A percentile compares a stretch with the other conserved stretches of the same genome.
Conservation (phyloP, 2,888 invertebrate species). For the Thysanoteuthis rhombus region DNA sequence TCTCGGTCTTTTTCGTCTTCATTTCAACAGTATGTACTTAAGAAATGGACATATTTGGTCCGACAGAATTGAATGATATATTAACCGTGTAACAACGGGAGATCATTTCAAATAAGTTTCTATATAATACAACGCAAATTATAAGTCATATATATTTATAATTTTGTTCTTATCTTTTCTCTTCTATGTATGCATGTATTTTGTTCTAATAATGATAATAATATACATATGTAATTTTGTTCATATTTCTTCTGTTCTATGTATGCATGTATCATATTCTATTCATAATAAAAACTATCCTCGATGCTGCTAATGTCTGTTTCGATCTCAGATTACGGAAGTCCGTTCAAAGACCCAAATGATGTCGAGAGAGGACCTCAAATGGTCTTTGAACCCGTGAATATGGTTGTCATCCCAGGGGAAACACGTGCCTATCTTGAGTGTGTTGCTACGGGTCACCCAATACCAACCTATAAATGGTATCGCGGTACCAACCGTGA, state of each 20-base stretch:
- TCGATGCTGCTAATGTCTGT: background rate
- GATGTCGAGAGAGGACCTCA: slow-evolving; percentile 87
- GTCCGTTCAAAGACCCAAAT: slow-evolving; percentile 75
- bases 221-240: background rate
- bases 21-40: too few relatives aligned
- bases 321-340: slow-evolving; percentile 49
- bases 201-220: too few relatives aligned
- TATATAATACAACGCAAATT: too few relatives aligned
- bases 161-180: too few relatives aligned
- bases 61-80: too few relatives aligned
- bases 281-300: background rate
- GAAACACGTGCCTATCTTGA: slow-evolving; percentile 35
- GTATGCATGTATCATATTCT: background rate
- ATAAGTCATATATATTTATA: too few relatives aligned
- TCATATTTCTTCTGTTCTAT: background rate
- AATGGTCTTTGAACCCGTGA: slow-evolving; percentile 82
- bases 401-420: slow-evolving; percentile 66
- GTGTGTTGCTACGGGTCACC: slow-evolving; percentile 78
- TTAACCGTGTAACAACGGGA: too few relatives aligned
- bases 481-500: slow-evolving; percentile 70
- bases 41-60: too few relatives aligned
- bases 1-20: too few relatives aligned
- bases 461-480: slow-evolving; percentile 90
- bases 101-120: too few relatives aligned
- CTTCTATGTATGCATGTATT: background rate